Conservation (phyloP, 2,888 invertebrate species). For the Micoletzkya japonica region DNA sequence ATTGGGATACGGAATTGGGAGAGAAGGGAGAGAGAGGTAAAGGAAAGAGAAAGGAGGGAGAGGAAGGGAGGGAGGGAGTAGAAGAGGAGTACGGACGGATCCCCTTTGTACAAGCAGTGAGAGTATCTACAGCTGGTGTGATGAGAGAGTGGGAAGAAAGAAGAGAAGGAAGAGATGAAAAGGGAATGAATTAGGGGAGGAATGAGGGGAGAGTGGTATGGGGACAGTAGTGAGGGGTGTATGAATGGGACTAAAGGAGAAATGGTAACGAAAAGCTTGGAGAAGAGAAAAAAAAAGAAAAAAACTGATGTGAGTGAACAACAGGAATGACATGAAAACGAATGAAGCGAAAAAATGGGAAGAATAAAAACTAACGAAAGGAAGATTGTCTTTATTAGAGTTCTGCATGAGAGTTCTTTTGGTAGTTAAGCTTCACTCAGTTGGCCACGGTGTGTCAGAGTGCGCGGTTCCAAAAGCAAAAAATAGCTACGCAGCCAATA, state of each 20-base stretch:
- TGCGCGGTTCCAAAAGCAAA: too few species aligned
- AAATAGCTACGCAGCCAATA: too few species aligned
- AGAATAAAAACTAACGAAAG: too few species aligned
- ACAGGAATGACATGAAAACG: too few species aligned
- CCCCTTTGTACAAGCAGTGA: background rate
- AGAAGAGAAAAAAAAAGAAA: background rate
- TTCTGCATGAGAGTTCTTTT: too few species aligned
- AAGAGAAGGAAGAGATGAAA: background rate
- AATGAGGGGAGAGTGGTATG: background rate
- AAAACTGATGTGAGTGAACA: too few species aligned
- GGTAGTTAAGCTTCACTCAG: too few species aligned
- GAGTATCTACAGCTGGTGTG: background rate
- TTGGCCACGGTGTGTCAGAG: too few species aligned
- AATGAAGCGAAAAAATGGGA: too few species aligned
- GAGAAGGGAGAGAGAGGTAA: background rate
- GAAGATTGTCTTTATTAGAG: too few species aligned
- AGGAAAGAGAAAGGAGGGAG: background rate
- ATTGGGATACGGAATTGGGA: background rate
- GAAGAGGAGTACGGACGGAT: background rate
- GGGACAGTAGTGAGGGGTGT: background rate
- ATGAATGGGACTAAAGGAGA: background rate
- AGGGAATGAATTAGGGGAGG: background rate
- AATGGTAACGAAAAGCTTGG: background rate
- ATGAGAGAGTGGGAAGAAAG: background rate
- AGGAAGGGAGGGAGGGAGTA: background rate